Base-by-base conservation (phyloP, 1,140 invertebrate species). In the Pachypeltis micranthus region DNA sequence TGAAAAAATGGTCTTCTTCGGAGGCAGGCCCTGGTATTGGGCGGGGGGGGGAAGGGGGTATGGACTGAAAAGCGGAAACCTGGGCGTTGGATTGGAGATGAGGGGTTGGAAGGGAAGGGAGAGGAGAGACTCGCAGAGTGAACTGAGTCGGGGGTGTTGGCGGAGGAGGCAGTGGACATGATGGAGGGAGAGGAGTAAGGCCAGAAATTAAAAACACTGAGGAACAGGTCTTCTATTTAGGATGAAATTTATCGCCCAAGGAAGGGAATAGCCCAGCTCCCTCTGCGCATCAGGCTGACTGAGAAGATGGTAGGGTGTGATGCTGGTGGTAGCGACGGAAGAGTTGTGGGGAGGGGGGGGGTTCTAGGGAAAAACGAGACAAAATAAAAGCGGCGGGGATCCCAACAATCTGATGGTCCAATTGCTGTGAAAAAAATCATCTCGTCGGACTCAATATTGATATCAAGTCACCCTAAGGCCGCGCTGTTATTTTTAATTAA, bases 121-220 rank as follows among this genome's bases (percentile, higher is more conserved):
- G n/a, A n/a, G n/a, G n/a, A n/a, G n/a, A n/a, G n/a, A n/a, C n/a
- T n/a, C n/a, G n/a, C n/a, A n/a, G n/a, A n/a, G 44, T 14, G 60
- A 19, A 26, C 12, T 10, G 7, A 51, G 47, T 51, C 4, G 47
- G 7, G 21, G 23, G 23, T 10, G 23, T 39, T 7, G 31, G 31
- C 31, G 31, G 47, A 21, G 21, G 47, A 10, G 21, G 23, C 7
- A 21, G 21, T 7, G 47, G 21, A 51, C 12, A 51, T 14, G 47
- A 51, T 16, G 21, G 29, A 26, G 28, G 27, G 44, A 21, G 47
- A 21, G 24, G 21, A 26, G 39, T 27, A 24, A 44, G 54, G 62
- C 51, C 62, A 63, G 62, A 57, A 63, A 63, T 63, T 63, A 63
- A 63, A 63, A 63, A 63, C 51, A 44, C 62, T 44, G 51, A 25